Evolutionary conservation across 2,797 vertebrate genomes (phyloP).

Genomic region (Galagoides demidoff): DNA sequence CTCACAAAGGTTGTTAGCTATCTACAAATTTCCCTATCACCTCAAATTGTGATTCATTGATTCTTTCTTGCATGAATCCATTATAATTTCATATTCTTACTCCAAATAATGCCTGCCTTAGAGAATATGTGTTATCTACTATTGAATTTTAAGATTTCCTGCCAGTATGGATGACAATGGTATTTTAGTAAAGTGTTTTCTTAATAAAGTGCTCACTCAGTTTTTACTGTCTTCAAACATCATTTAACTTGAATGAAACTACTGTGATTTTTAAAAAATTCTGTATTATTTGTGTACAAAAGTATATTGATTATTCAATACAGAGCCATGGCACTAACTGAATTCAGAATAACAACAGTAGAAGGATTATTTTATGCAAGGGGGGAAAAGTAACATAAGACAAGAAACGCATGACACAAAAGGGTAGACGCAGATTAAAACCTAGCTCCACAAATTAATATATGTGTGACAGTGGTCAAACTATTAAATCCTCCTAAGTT

Average conservation of each 20-base stretch:
- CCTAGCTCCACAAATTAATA: not conserved
- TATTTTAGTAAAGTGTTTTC: slow-evolving; percentile 17
- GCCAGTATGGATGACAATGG: not conserved
- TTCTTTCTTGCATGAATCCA: not conserved
- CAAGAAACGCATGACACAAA: not conserved
- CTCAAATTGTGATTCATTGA: not conserved
- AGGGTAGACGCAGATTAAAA: not conserved
- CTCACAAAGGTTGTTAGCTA: not conserved
- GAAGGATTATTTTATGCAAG: not conserved
- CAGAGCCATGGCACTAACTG: not conserved
- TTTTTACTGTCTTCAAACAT: slow-evolving; percentile 36
- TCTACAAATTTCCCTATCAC: not conserved
- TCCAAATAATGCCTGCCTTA: not conserved
- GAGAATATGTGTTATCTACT: not conserved
- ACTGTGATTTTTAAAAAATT: slow-evolving; percentile 14
- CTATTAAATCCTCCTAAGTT: not conserved
- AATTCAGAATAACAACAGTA: not conserved
- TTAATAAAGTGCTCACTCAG: not conserved
- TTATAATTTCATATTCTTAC: slow-evolving; percentile 3
- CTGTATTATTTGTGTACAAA: not conserved
- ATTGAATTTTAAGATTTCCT: not conserved
- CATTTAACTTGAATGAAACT: slow-evolving; percentile 16
- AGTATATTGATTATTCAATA: not conserved
- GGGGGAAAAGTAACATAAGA: not conserved
- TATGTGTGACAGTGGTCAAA: not conserved